A percentile compares a stretch with the other conserved stretches of the same genome.
phyloP scores from a whole-genome alignment of 2,888 invertebrate species.

The Lymantria monacha region DNA sequence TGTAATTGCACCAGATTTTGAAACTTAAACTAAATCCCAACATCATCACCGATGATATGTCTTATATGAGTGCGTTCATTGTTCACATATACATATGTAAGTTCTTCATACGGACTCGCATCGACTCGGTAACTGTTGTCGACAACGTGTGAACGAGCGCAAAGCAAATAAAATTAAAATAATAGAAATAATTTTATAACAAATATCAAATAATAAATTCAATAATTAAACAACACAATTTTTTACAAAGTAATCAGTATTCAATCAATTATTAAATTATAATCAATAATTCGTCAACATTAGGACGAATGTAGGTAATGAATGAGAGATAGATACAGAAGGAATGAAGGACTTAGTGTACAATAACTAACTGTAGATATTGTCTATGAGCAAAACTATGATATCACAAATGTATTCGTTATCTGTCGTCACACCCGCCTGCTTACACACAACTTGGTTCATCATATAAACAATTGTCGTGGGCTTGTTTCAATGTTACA shows the following conservation, averaged over 20 bases:
- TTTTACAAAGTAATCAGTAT: not conserved
- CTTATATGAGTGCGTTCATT: not conserved
- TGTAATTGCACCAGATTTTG: conserved; percentile 2
- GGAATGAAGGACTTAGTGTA: not conserved
- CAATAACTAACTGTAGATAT: not conserved
- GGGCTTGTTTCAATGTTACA: not conserved
- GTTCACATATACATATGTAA: not conserved
- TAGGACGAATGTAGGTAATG: not conserved
- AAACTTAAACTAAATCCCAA: conserved; percentile 1
- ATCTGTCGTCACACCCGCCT: not conserved
- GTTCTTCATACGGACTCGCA: no score
- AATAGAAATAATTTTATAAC: not conserved
- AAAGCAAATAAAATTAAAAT: not conserved
- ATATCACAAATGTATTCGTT: conserved; percentile 4
- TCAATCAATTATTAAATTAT: not conserved
- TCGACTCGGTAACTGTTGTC: no score
- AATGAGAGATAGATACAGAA: conserved; percentile 7
- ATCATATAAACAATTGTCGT: not conserved
- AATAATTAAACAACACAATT: conserved; percentile 23
- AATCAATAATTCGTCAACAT: not conserved
- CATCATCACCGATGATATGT: not conserved
- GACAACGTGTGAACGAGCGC: not conserved
- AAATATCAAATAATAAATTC: conserved; percentile 17
- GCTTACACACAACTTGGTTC: not conserved
- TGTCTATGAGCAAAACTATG: conserved; percentile 9